Evolutionary conservation across 2,888 invertebrate species (phyloP), one percentile per base, ranked within the genome.

Genomic region (Drosophila anceps): DNA sequence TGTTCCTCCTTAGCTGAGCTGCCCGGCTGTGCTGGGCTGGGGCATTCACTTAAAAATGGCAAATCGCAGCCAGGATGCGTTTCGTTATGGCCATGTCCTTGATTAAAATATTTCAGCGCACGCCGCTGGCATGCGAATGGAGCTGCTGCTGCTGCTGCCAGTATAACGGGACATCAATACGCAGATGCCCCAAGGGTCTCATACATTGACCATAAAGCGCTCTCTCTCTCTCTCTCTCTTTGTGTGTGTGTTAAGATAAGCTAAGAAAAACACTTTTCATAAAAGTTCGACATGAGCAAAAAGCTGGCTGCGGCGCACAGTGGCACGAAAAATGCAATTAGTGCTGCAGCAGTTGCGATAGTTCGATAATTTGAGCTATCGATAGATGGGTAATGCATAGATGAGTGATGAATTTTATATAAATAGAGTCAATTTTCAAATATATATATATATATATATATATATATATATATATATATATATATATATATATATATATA

Each of bases 261-360:
- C 69, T 67, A 80, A 50, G 65, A 69, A 78, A 79, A 81, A 81
- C 74, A 78, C 78, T 81, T 80, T 80, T 80, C 74, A 80, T 80
- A 80, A 80, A 72, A 80, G 73, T 78, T 81, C 61, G 69, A 71
- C 77, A 77, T 70, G 70, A 65, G 62, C 73, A 44, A 65, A 64
- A 58, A 46, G 24, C 43, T 50, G 41, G 5, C n/a, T 29, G 31
- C 35, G 58, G 6, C n/a, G 75, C 70, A 80, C 73, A 67, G 71
- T 77, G 73, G 48, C 4, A 20, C 10, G 35, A 59, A 50, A 44
- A 51, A 24, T 15, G 58, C 39, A 24, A 60, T 43, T 20, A 20
- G 33, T 12, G 9, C n/a, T 18, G 20, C 24, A 10, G n/a, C 20
- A 46, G 20, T 18, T 43, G 20, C 44, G 15, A 44, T 57, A n/a